Evolutionary conservation across 2,113 vertebrate species (phyloP).

Genomic region (Anarrhichthys ocellatus): DNA sequence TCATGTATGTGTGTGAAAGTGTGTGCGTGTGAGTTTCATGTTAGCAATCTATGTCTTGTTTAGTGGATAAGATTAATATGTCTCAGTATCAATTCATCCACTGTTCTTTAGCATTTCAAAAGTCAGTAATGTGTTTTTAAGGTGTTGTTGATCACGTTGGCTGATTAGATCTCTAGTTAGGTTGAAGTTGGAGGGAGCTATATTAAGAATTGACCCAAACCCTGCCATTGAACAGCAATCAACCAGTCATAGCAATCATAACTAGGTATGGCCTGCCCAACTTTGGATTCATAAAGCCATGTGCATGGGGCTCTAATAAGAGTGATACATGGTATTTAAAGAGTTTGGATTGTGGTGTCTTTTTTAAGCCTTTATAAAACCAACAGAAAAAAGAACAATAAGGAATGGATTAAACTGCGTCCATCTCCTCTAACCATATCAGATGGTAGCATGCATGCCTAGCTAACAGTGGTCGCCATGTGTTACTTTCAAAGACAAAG

Average conservation of each 20-base stretch:
- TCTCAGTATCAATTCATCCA: neutral
- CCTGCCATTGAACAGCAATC: neutral
- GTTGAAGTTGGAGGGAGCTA: too few relatives aligned
- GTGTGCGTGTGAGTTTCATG: conserved; percentile 1
- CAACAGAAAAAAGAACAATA: neutral
- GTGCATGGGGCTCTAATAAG: neutral
- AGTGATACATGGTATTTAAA: too few relatives aligned
- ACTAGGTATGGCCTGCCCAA: neutral
- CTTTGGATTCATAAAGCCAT: neutral
- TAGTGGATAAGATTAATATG: neutral
- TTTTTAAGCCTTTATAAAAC: neutral
- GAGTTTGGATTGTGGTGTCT: too few relatives aligned
- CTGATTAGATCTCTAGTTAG: neutral
- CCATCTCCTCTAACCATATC: neutral
- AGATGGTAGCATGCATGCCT: neutral
- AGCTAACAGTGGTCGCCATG: too few relatives aligned
- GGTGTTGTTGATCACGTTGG: neutral
- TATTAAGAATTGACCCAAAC: neutral
- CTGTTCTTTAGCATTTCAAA: neutral
- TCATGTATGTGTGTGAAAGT: conserved; percentile 31
- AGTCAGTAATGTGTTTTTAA: neutral
- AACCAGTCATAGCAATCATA: neutral
- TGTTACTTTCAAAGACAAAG: neutral
- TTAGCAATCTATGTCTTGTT: conserved; percentile 10
- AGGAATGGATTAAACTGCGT: neutral